Base-by-base conservation (phyloP, 2,113 vertebrate species). In the Circaetus cinerascens region DNA sequence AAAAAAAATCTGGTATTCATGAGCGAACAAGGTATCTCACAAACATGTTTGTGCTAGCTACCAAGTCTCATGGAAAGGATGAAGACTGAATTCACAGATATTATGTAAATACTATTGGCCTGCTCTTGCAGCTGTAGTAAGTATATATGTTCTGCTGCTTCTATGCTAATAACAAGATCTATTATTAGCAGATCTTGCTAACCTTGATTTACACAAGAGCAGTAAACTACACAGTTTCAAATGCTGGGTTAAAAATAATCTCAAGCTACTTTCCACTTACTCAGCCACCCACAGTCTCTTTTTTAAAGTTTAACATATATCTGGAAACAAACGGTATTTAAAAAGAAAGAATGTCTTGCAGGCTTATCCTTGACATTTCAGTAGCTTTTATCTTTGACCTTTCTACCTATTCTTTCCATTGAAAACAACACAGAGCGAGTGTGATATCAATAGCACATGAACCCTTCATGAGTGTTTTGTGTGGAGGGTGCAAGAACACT, bases 321-420 rank as follows among this genome's bases (percentile, higher is more conserved):
- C 67, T 90, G 72, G 90, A 93, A 93, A 95, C 74, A 86, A 91
- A 90, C 2, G 12, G 27, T 80, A 93, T 96, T 96, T 96, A 77
- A 94, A 97, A 93, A 71, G 79, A 96, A 86, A 94, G 41, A 75
- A 92, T 27, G 5, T 50, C 82, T 86, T 90, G 50, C 59, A 88
- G 72, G 71, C 50, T 96, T 94, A 94, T 79, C 71, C 78, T 83
- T 97, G 94, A 96, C 95, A 96, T 96, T 95, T 97, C 72, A 60
- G 90, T 4, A 94, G 88, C 75, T 95, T 94, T 96, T 92, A 83
- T 92, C 82, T 95, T 69, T 96, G 94, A 94, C 90, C 90, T 97
- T 97, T 97, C 86, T 93, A 51, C 66, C 77, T 36, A 13, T 75
- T 87, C 81, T 53, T 48, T 18, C 36, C 34, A 50, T 15, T 67